A percentile compares a stretch with the other conserved stretches of the same genome.
These are phyloP conservation scores for Ichneumoninae sp. DNA, from an alignment of 2,888 invertebrate species.

Conservation along the genomic window DNA sequence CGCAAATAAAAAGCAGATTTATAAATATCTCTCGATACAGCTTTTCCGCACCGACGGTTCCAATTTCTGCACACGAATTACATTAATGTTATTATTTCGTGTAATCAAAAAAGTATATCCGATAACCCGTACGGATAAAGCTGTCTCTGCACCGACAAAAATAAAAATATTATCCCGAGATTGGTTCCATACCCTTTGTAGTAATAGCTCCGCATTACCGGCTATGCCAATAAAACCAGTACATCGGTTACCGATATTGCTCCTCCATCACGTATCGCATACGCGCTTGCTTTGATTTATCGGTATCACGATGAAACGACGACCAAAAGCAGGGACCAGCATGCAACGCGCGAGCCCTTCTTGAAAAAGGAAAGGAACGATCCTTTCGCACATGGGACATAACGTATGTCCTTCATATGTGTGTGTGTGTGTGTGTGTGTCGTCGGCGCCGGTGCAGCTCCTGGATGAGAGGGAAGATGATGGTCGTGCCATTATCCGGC, in stretches of 20 bases:
- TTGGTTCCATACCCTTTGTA: background rate
- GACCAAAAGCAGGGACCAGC: constrained; percentile 11
- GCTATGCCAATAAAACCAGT: background rate
- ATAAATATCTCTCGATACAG: too few species aligned
- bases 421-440: background rate
- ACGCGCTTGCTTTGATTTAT: constrained; percentile 27
- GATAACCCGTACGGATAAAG: background rate
- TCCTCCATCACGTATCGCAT: constrained; percentile 5
- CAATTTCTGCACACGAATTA: too few species aligned
- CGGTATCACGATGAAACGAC: constrained; percentile 20
- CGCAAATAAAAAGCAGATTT: too few species aligned
- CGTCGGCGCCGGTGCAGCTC: constrained; percentile 25
- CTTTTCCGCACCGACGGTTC: too few species aligned
- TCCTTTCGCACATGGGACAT: constrained; percentile 20
- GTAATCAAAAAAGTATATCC: background rate
- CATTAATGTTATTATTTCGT: too few species aligned
- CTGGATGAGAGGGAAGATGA: constrained; percentile 49
- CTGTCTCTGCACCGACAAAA: background rate
- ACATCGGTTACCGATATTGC: constrained; percentile 18
- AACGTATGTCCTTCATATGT: background rate
- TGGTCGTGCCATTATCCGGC: constrained; percentile 46
- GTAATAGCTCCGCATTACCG: constrained; percentile 2
- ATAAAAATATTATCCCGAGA: background rate
- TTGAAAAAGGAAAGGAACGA: constrained; percentile 11
- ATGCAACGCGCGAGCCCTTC: background rate